Evolutionary conservation across 2,888 invertebrate species (phyloP), one percentile per base, ranked within the genome.

Genomic region (Pheosia tremula): DNA sequence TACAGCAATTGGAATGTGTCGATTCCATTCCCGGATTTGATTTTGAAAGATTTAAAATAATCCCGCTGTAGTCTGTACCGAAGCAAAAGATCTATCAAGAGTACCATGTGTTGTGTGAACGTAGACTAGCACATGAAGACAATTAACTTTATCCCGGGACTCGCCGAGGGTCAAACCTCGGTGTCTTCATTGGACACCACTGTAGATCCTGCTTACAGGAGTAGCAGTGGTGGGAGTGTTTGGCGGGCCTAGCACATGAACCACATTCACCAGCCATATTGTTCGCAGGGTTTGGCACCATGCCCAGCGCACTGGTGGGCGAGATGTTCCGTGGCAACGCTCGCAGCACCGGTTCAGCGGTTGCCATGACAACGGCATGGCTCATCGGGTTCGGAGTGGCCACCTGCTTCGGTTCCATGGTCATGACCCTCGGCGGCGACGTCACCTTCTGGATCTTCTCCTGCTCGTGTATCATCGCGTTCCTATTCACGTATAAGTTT

Each of bases 311-410:
- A 0, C 60, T 84, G 9, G 77, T 81, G 0, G 84, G 83, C 0
- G 85, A 85, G 62, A 82, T 85, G 84, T 85, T 84, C 65, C 63
- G 65, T 4, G 80, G 79, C 0, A 84, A 81, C 56, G 82, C 81
- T 0, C 71, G 85, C 0, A 82, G 82, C 56, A 81, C 79, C 0
- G 85, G 83, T 0, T 83, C 84, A 0, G 80, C 84, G 0, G 64
- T 85, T 54, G 67, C 83, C 59, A 82, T 83, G 78, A 84, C 83
- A 24, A 79, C 78, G 0, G 81, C 80, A 5, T 84, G 84, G 84
- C 67, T 84, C 11, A 79, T 82, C 47, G 84, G 84, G 41, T 84
- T 84, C 56, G 81, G 80, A 0, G 75, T 84, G 0, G 77, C 83
- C 4, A 76, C 78, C 0, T 75, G 78, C 5, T 84, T 84, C 62